Evolutionary conservation across 2,113 vertebrate species (phyloP).

Genomic region (Melanocharis versteri): DNA sequence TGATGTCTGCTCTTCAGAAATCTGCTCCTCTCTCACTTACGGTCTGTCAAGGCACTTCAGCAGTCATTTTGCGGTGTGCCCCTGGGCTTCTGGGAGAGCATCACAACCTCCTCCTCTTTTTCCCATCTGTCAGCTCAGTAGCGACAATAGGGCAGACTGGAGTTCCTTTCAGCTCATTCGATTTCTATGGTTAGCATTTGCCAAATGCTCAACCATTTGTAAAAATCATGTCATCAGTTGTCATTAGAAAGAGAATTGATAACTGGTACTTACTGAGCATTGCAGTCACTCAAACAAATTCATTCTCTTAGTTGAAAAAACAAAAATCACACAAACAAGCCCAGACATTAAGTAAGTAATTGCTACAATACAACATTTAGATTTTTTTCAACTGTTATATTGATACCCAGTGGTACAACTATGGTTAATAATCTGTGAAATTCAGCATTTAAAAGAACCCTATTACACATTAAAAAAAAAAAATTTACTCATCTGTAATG

Average conservation of each 20-base stretch:
- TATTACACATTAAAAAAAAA: neutral
- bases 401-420: neutral
- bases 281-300: slow-evolving; percentile 26
- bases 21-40: neutral
- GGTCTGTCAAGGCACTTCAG: neutral
- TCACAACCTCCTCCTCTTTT: slow-evolving; percentile 32
- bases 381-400: slow-evolving; percentile 4
- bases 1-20: neutral
- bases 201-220: slow-evolving; percentile 59
- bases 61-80: neutral
- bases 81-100: slow-evolving; percentile 45
- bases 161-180: slow-evolving; percentile 47
- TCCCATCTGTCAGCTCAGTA: slow-evolving; percentile 46
- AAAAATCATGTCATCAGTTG: slow-evolving; percentile 63
- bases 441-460: neutral
- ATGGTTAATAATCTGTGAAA: neutral
- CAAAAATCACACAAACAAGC: neutral
- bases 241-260: slow-evolving; percentile 57
- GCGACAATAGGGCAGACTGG: slow-evolving; percentile 4
- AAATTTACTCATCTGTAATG: neutral
- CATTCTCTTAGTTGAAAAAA: neutral
- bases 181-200: slow-evolving; percentile 44
- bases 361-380: neutral
- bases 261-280: slow-evolving; percentile 20
- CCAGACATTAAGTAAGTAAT: neutral